A percentile compares a stretch with the other conserved stretches of the same genome.
phyloP scores from a whole-genome alignment of 2,888 invertebrate species.

The Synergus gifuensis region DNA sequence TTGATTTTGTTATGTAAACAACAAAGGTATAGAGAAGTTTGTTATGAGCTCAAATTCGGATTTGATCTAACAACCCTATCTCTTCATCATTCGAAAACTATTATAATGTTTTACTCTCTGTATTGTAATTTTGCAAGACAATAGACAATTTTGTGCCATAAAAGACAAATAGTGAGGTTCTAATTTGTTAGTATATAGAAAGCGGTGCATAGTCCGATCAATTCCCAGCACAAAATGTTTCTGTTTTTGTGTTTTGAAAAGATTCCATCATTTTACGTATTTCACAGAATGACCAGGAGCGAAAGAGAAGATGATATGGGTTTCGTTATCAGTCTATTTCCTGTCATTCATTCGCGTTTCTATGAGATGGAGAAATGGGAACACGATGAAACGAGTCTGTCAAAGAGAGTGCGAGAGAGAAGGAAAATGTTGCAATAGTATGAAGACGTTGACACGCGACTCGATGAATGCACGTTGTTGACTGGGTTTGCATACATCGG shows the following conservation, averaged over 20 bases:
- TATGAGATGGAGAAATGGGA: constrained; percentile 48
- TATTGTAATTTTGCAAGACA: too few relatives aligned
- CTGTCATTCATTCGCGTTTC: constrained; percentile 36
- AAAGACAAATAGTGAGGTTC: not conserved
- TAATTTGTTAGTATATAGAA: not conserved
- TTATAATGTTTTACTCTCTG: too few relatives aligned
- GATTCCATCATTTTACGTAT: constrained; percentile 14
- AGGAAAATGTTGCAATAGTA: constrained; percentile 31
- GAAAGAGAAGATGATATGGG: constrained; percentile 29
- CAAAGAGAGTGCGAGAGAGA: constrained; percentile 36
- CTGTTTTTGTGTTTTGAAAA: not conserved
- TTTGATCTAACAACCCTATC: too few relatives aligned
- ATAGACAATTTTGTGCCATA: too few relatives aligned
- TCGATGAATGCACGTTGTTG: constrained; percentile 32
- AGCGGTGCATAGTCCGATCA: not conserved
- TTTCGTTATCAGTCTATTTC: constrained; percentile 38
- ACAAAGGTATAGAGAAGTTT: not conserved
- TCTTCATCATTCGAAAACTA: too few relatives aligned
- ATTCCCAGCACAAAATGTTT: not conserved
- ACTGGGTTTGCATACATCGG: constrained; percentile 36
- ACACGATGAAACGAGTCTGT: constrained; percentile 47
- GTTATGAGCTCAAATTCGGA: not conserved
- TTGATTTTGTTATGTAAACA: not conserved
- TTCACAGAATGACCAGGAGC: constrained; percentile 31
- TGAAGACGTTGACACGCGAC: constrained; percentile 35